Evolutionary conservation across 2,113 vertebrate genomes (phyloP).

Genomic region (Nansenia antarctica): DNA sequence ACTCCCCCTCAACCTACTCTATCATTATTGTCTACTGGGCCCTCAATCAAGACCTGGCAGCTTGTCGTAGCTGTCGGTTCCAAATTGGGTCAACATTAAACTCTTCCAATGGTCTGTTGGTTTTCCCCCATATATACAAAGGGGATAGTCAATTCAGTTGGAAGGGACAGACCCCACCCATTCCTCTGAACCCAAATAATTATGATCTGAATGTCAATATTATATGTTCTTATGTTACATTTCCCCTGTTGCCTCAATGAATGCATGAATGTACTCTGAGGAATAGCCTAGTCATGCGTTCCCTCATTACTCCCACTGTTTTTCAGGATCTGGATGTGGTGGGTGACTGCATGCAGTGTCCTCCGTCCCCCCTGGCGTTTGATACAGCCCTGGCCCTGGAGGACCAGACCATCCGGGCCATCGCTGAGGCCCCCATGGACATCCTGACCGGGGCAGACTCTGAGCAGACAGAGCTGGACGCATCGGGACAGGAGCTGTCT

Average conservation of each 20-base stretch:
- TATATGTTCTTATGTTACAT: too few species aligned
- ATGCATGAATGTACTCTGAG: too few species aligned
- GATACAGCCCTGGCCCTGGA: slow-evolving; percentile 86
- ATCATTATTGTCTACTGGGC: slow-evolving; percentile 56
- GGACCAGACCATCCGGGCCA: slow-evolving; percentile 83
- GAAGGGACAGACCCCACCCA: neutral
- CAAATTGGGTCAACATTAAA: slow-evolving; percentile 82
- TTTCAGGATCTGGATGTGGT: slow-evolving; percentile 93
- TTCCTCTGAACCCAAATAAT: neutral
- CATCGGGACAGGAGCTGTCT: slow-evolving; percentile 64
- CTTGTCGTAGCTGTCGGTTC: slow-evolving; percentile 85
- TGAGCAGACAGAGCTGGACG: slow-evolving; percentile 59
- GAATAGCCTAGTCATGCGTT: neutral
- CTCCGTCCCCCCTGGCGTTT: slow-evolving; percentile 92
- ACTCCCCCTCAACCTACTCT: neutral
- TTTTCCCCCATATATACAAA: slow-evolving; percentile 61
- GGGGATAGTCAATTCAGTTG: slow-evolving; percentile 38
- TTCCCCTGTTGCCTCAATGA: neutral
- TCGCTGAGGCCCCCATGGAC: slow-evolving; percentile 83
- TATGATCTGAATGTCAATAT: too few species aligned
- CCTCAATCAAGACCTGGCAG: slow-evolving; percentile 85
- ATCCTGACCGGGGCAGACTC: slow-evolving; percentile 80
- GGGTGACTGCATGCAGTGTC: slow-evolving; percentile 90
- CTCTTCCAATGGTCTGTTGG: slow-evolving; percentile 85
- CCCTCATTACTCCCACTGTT: neutral